A percentile compares a stretch with the other conserved stretches of the same genome.
Evolutionary conservation across 1,140 invertebrate species (phyloP).

Genomic region (Bombus waltoni): DNA sequence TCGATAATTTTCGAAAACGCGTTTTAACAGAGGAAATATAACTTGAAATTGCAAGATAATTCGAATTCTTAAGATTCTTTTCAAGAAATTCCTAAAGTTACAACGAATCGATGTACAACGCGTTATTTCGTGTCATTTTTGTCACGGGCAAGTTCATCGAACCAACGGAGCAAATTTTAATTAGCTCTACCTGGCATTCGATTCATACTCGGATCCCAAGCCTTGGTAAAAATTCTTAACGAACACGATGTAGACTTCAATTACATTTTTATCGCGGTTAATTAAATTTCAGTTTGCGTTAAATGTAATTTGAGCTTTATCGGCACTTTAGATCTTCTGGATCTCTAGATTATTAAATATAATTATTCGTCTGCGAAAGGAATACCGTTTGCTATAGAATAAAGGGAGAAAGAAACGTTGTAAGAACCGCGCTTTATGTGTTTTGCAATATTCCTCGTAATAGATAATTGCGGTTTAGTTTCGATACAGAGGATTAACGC

Average conservation of each 20-base stretch:
- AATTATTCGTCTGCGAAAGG: neutral
- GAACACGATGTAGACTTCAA: neutral
- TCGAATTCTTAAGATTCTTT: too few relatives aligned
- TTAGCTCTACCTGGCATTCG: neutral
- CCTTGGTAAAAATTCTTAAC: neutral
- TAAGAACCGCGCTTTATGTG: neutral
- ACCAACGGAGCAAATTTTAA: neutral
- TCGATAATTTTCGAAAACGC: too few relatives aligned
- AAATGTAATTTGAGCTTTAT: neutral
- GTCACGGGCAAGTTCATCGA: neutral
- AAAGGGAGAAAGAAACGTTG: neutral
- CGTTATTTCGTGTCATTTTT: neutral
- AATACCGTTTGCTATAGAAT: neutral
- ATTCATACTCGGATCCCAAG: neutral
- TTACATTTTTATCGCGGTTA: neutral
- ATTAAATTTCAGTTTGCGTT: neutral
- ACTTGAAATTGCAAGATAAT: too few relatives aligned
- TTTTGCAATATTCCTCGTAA: neutral
- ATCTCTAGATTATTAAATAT: too few relatives aligned
- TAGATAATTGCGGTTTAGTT: too few relatives aligned
- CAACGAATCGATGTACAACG: too few relatives aligned
- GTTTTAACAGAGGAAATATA: too few relatives aligned
- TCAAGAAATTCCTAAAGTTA: too few relatives aligned
- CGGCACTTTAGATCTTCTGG: neutral
- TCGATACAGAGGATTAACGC: too few relatives aligned